Base-by-base conservation (phyloP, 1,140 invertebrate genomes). In the Nephila pilipes region DNA sequence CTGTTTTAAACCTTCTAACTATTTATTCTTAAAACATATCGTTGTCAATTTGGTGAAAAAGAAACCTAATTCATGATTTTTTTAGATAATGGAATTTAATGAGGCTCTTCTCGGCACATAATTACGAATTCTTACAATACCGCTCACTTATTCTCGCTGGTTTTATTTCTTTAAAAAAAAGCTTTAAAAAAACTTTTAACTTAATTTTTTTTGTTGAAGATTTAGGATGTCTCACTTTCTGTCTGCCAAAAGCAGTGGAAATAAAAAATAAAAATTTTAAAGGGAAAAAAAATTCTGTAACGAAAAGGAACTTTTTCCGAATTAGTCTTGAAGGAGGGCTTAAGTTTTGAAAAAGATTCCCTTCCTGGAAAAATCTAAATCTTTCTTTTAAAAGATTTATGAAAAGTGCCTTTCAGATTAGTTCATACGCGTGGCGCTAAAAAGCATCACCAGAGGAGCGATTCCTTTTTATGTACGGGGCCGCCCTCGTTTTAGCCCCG, bases 371-470 rank as follows among this genome's bases (percentile, higher is more conserved):
- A 87, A 87, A 54, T 54, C 85, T 87, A 60, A 87, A 87, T 87
- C 85, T 87, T 87, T 60, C 85, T 87, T 60, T 87, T 60, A 90
- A 90, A 90, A 90, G 63, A 90, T 90, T 90, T 90, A 90, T 90
- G 88, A 38, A 75, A 79, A 90, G 87, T 90, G 88, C 69, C 29
- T 20, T 22, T 8, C 58, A 65, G 85, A 87, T 87, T 79, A 90
- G 65, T 12, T 58, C 54, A 60, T 90, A 46, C 38, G 22, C 36
- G n/a, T 3, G 65, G 46, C 65, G 88, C 69, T 80, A 90, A 90
- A 80, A 79, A 90, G 65, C 38, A 58, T 57, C 69, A 57, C 88
- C 88, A 58, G 22, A 90, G 69, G 88, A 90, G 88, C 65, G 69
- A 90, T 90, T 90, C 46, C 54, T 22, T 90, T 79, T 90, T 90